These are phyloP conservation scores for Myripristis murdjan DNA, from an alignment of 2,797 vertebrate genomes.

Conservation along the genomic window DNA sequence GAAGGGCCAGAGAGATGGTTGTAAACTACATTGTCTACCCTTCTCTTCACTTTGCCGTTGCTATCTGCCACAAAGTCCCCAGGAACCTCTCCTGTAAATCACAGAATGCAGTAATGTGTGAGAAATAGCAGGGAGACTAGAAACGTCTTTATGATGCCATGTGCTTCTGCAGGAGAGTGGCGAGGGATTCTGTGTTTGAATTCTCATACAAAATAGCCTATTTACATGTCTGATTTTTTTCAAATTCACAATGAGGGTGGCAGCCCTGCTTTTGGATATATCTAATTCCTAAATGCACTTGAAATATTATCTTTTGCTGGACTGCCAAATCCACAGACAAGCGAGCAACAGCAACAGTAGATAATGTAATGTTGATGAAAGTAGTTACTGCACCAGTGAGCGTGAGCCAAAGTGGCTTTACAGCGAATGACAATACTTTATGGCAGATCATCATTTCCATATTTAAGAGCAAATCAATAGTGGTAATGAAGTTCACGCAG, in stretches of 20 bases:
- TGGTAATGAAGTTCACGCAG: slow-evolving; percentile 34
- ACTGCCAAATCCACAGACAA: background rate
- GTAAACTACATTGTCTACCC: too few relatives aligned
- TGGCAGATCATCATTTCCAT: slow-evolving; percentile 52
- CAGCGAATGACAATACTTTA: slow-evolving; percentile 39
- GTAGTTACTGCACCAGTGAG: background rate
- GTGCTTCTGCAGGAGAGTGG: background rate
- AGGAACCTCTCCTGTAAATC: background rate
- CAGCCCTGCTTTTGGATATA: background rate
- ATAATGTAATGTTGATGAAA: slow-evolving; percentile 15
- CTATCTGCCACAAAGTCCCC: background rate
- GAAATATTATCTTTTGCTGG: background rate
- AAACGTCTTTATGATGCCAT: background rate
- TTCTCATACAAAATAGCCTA: slow-evolving; percentile 11
- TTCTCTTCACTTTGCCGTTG: background rate
- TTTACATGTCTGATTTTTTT: slow-evolving; percentile 10
- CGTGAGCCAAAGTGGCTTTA: slow-evolving; percentile 3
- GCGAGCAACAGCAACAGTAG: background rate
- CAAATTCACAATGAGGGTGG: background rate
- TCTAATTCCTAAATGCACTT: slow-evolving; percentile 3
- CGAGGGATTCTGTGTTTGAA: slow-evolving; percentile 3
- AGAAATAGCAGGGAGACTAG: too few relatives aligned
- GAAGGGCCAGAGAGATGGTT: too few relatives aligned
- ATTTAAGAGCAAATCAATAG: slow-evolving; percentile 53
- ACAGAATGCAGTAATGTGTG: background rate